These are phyloP conservation scores for Acromyrmex echinatior DNA, from an alignment of 1,140 invertebrate genomes.

Conservation along the genomic window DNA sequence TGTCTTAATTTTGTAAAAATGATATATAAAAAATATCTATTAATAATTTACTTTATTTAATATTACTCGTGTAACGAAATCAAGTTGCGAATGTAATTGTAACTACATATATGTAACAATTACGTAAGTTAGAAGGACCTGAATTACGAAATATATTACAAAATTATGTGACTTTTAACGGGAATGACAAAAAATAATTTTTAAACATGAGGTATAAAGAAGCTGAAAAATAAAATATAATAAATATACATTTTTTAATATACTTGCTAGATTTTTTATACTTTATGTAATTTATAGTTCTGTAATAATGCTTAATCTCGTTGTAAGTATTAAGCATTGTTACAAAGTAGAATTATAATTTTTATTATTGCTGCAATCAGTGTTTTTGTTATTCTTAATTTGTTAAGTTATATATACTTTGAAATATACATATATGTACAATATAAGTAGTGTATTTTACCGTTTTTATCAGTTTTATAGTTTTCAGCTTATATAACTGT, in stretches of 20 bases:
- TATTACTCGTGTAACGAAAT: not conserved
- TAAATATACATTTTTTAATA: not conserved
- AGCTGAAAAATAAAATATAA: not conserved
- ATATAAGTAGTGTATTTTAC: not conserved
- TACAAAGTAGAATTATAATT: not conserved
- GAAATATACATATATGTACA: not conserved
- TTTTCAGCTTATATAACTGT: not conserved
- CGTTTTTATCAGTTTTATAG: not conserved
- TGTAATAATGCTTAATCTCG: not conserved
- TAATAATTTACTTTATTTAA: not conserved
- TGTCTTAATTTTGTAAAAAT: not conserved
- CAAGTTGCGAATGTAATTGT: not conserved
- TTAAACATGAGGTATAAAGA: not conserved
- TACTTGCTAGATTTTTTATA: not conserved
- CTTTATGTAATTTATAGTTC: not conserved
- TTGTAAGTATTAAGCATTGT: not conserved
- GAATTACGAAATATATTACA: not conserved
- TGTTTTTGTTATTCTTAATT: not conserved
- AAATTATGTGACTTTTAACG: not conserved
- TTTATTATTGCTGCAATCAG: not conserved
- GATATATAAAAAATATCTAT: too few species aligned
- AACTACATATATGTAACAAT: not conserved
- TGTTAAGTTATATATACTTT: not conserved
- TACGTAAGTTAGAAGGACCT: not conserved
- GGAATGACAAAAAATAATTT: not conserved